Base-by-base conservation (phyloP, 1,140 invertebrate species). In the Hylaeus volcanicus region DNA sequence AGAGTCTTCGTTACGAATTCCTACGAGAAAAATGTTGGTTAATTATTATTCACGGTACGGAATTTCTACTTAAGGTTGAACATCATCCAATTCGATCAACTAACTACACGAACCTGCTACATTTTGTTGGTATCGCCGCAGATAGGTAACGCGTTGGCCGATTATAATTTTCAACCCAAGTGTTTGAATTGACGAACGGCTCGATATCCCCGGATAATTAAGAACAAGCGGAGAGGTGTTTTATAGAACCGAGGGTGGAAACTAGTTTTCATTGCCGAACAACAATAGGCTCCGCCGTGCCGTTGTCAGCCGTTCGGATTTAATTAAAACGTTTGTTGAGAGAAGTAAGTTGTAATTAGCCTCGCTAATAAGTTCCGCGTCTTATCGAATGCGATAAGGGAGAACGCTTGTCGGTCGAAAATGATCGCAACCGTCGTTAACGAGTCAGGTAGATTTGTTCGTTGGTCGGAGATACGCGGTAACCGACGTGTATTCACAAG, bases 291-390 rank as follows among this genome's bases (percentile, higher is more conserved):
- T 9, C 43, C 12, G 45, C 26, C 26, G 26, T 26, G 26, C 26
- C 41, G 39, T 69, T 68, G 15, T 69, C 66, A 6, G 39, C 15
- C 37, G 26, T 3, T 45, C 12, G 58, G 26, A 9, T 51, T 79
- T 61, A 73, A 73, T 65, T 48, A 43, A 51, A 64, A 55, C 39
- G 14, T 43, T 14, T 14, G n/a, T 14, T 51, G 15, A 12, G 26
- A n/a, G 39, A n/a, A 15, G 45, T 37, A 37, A 26, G 48, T 26
- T 26, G 26, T 63, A 71, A 78, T 78, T 51, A 72, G n/a, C 39
- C 69, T 53, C 48, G 69, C 60, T 79, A 64, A 79, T 65, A 79
- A 45, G 12, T 64, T 64, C 41, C 60, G 45, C 45, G 43, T 58
- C 6, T 55, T 74, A 79, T 73, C 70, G 8, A 14, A 26, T 4